Evolutionary conservation across 2,797 vertebrate species (phyloP), one percentile per base, ranked within the genome.

Genomic region (Meriones psammophilus): DNA sequence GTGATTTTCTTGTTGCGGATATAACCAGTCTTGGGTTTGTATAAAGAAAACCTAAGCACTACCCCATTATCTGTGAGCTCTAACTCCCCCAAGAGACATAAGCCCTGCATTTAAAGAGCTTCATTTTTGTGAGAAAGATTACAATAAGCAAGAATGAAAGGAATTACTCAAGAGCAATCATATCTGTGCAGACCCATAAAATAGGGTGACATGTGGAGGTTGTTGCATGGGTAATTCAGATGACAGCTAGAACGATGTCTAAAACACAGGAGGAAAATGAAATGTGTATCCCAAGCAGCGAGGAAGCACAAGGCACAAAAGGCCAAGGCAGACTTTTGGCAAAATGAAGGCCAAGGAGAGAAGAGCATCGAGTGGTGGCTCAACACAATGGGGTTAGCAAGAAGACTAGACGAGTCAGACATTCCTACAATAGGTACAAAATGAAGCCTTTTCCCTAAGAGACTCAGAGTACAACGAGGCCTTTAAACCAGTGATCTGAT

Each of bases 401-500:
- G 28, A 13, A 22, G 28, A 28, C 28, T 2, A 22, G 62, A 3
- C 22, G 1, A 0, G 13, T 24, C 1, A 20, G 24, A 3, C 71
- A 58, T 89, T 81, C 76, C 17, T 42, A 26, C 5, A 5, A 39
- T 0, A 36, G 95, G 50, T 56, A 39, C 62, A 84, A 79, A 36
- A 94, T 50, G 26, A 15, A 77, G 60, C 54, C 46, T 36, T 66
- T 78, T 69, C 33, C 62, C 69, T 50, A 46, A 64, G 74, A 89
- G 30, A 39, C 14, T 5, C 60, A 92, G 56, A 91, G 83, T 18
- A n/a, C 76, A 84, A 39, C 4, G 42, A 81, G 17, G 20, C 42
- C 91, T 95, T 95, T 86, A 87, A 96, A 84, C 6, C 33, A 88
- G 18, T 64, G 54, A 84, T 92, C 71, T 84, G 71, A 76, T 71